Percentiles rank a stretch among this genome's conserved stretches.
These are phyloP conservation scores for Trachelipus rathkii DNA, from an alignment of 1,140 invertebrate species.

Conservation along the genomic window DNA sequence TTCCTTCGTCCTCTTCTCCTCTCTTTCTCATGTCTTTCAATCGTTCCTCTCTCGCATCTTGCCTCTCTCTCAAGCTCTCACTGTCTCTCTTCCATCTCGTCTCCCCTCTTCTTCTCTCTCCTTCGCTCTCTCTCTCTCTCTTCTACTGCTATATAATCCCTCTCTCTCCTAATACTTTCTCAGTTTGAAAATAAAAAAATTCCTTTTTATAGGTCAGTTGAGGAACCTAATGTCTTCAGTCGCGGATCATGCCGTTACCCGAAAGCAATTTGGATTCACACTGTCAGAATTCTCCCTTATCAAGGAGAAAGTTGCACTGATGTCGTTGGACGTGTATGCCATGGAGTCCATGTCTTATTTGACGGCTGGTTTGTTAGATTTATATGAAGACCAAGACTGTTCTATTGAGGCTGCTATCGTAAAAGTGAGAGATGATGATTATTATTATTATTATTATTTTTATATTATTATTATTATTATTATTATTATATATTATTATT, in stretches of 20 bases:
- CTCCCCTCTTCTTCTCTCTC: too few species aligned
- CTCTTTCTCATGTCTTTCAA: too few species aligned
- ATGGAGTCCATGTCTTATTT: slow-evolving; percentile 94
- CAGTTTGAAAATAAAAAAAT: not conserved
- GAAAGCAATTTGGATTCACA: slow-evolving; percentile 84
- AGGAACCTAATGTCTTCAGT: slow-evolving; percentile 79
- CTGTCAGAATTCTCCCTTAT: slow-evolving; percentile 83
- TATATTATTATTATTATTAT: not conserved
- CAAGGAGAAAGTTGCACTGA: slow-evolving; percentile 89
- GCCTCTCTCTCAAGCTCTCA: too few species aligned
- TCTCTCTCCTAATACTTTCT: too few species aligned
- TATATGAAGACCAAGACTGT: slow-evolving; percentile 52
- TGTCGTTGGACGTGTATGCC: slow-evolving; percentile 88
- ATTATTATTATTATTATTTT: not conserved
- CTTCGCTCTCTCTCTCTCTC: too few species aligned
- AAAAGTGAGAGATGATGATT: slow-evolving; percentile 67
- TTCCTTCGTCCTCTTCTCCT: too few species aligned
- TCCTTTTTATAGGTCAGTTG: slow-evolving; percentile 57
- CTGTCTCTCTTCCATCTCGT: too few species aligned
- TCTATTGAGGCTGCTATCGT: slow-evolving; percentile 94
- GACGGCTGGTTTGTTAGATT: slow-evolving; percentile 58
- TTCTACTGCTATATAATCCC: too few species aligned
- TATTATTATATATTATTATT: not conserved
- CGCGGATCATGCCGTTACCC: slow-evolving; percentile 79
- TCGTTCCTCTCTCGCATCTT: too few species aligned